These are phyloP conservation scores for Tethea ocularis DNA, from an alignment of 2,888 invertebrate genomes.

Conservation along the genomic window DNA sequence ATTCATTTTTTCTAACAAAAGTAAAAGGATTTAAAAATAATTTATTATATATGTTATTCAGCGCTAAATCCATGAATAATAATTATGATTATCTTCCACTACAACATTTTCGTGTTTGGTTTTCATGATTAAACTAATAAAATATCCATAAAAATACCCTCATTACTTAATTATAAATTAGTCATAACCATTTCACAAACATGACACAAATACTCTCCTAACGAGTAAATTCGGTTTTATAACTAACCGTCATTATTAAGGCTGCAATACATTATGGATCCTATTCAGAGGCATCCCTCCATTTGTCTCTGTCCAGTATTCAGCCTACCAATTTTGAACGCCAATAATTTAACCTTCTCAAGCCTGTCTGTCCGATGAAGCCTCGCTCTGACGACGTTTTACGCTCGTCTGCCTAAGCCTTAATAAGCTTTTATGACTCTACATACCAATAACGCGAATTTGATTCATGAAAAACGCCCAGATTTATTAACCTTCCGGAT, in stretches of 20 bases:
- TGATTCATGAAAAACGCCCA: not conserved
- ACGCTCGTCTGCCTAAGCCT: constrained; percentile 17
- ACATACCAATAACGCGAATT: not conserved
- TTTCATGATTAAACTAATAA: not conserved
- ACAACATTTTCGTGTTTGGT: no score
- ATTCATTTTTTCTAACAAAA: no score
- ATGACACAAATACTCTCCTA: not conserved
- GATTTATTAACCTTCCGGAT: not conserved
- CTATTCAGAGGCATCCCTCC: constrained; percentile 18
- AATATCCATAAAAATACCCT: not conserved
- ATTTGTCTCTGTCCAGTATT: constrained; percentile 36
- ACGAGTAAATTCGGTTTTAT: not conserved
- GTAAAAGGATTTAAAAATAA: no score
- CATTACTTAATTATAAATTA: not conserved
- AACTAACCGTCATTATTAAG: constrained; percentile 15
- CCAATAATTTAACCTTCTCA: constrained; percentile 36
- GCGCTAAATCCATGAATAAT: no score
- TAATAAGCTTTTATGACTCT: constrained; percentile 4
- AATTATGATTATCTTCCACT: no score
- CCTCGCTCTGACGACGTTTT: constrained; percentile 24
- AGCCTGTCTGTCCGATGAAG: constrained; percentile 4
- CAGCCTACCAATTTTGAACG: constrained; percentile 42
- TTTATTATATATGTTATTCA: no score
- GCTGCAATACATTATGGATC: constrained; percentile 21
- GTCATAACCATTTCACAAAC: constrained; percentile 11